Base-by-base conservation (phyloP, 2,113 vertebrate species). In the Pelecanus crispus region DNA sequence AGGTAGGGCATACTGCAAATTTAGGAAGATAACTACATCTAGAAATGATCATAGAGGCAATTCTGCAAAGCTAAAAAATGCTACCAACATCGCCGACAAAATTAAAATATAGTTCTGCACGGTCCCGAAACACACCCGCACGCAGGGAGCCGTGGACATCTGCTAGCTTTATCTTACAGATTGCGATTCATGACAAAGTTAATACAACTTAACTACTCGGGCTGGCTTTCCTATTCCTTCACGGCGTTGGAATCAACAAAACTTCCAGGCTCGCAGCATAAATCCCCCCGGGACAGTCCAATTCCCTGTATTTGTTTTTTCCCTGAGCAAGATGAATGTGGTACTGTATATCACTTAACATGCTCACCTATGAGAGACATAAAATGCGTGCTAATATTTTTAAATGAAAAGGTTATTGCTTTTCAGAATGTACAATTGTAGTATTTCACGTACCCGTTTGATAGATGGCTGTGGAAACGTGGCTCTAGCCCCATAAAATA, bases 161-260 rank as follows among this genome's bases (percentile, higher is more conserved):
- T 93, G 87, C 72, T n/a, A 12, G 59, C 63, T 89, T 77, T 70
- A 44, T 83, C 78, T 70, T 26, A 49, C 65, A 90, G 59, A 85
- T 8, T 91, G 91, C 13, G 1, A 71, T 88, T 80, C 85, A 5
- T 49, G 78, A 82, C 94, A 90, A 91, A 96, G 91, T 97, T 96
- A 97, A 86, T 87, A 79, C 85, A 83, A 93, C 61, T 83, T 81
- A 80, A 93, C 85, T 90, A 6, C 81, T 90, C 3, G 4, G 55
- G 38, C 94, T 97, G 91, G 34, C 84, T 97, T 88, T 91, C 63
- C 61, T 92, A 44, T 81, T 80, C 56, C 78, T 73, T 93, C 81
- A 68, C 49, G 7, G 53, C 21, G 13, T 72, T 92, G 94, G 78
- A 97, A 94, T 86, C 88, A 95, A 96, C 88, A 93, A 78, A 97